Evolutionary conservation across 2,797 vertebrate species (phyloP), one percentile per base, ranked within the genome.

Genomic region (Hypotaenidia philippensis): DNA sequence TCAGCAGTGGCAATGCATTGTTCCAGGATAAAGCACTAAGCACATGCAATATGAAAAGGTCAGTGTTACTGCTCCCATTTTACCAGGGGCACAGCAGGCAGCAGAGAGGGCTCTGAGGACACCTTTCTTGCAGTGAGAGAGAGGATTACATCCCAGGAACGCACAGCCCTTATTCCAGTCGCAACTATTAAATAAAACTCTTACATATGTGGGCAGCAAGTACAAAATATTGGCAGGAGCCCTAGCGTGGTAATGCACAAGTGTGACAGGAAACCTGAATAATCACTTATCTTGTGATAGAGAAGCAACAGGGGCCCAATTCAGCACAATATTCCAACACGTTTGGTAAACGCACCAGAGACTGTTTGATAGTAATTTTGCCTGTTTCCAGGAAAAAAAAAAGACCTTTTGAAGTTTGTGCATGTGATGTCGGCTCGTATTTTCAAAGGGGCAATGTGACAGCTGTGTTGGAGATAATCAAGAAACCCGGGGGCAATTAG

Each of bases 401-500:
- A 34, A 83, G 21, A 38, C 57, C 44, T 88, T 95, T 61, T 90
- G 57, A 92, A 89, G 50, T 76, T 52, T 47, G 17, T 36, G 64
- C 56, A 3, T 27, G 17, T 63, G 45, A 87, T 69, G 36, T 45
- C 65, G 57, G 76, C 44, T 95, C 65, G 57, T 87, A 97, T 95
- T 91, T 93, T 93, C 90, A 94, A 88, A 72, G 47, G 83, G 93
- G 79, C 71, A 90, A 80, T 19, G 14, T 31, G 76, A 93, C 92
- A 96, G 90, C 77, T 95, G 86, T 89, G 75, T 36, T 83, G 83
- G 70, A 96, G 89, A 96, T 91, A 89, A 96, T 96, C 83, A 90
- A 95, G 69, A 85, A 97, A 94, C 78, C 80, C 11, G 4, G 27
- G 83, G 91, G 83, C 87, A 92, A 96, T 94, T 97, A 92, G 82